Conservation (phyloP, 2,113 vertebrate genomes). For the Glareola pratincola region DNA sequence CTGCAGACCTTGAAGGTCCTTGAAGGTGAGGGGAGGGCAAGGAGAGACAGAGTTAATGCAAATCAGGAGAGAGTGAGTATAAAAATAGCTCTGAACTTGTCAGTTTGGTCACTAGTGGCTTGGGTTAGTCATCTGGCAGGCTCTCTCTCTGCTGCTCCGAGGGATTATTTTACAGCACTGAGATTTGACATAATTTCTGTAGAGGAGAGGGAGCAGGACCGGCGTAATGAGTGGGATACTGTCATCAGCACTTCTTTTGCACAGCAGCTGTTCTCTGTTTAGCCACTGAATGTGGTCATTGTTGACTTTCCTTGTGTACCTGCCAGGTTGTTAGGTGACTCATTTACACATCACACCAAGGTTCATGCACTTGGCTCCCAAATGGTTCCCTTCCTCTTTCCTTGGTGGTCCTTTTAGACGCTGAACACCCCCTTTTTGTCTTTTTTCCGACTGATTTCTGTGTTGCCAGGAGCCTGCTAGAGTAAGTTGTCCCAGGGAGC, state of each 20-base stretch:
- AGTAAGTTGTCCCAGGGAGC: neutral
- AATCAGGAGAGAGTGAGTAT: slow-evolving; percentile 44
- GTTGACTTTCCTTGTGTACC: slow-evolving; percentile 53
- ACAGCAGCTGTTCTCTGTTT: slow-evolving; percentile 57
- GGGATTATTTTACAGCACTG: slow-evolving; percentile 42
- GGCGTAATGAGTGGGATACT: neutral
- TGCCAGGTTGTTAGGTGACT: slow-evolving; percentile 62
- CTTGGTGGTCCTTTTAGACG: neutral
- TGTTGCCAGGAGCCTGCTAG: neutral
- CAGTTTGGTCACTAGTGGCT: slow-evolving; percentile 34
- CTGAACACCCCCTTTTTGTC: neutral
- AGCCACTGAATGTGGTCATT: slow-evolving; percentile 55
- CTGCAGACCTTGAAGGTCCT: neutral
- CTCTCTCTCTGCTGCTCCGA: slow-evolving; percentile 32
- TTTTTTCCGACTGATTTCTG: neutral
- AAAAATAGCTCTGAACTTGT: slow-evolving; percentile 60
- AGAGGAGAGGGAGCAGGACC: neutral
- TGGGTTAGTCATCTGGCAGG: slow-evolving; percentile 72
- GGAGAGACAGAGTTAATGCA: slow-evolving; percentile 50
- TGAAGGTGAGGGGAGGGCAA: slow-evolving; percentile 22
- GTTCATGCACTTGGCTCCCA: neutral
- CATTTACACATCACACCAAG: slow-evolving; percentile 19
- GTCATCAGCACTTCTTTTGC: slow-evolving; percentile 57
- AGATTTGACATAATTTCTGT: slow-evolving; percentile 49
- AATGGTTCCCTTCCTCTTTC: neutral